A percentile compares a stretch with the other conserved stretches of the same genome.
Evolutionary conservation across 2,888 invertebrate species (phyloP).

Genomic region (Escarpia spicata): DNA sequence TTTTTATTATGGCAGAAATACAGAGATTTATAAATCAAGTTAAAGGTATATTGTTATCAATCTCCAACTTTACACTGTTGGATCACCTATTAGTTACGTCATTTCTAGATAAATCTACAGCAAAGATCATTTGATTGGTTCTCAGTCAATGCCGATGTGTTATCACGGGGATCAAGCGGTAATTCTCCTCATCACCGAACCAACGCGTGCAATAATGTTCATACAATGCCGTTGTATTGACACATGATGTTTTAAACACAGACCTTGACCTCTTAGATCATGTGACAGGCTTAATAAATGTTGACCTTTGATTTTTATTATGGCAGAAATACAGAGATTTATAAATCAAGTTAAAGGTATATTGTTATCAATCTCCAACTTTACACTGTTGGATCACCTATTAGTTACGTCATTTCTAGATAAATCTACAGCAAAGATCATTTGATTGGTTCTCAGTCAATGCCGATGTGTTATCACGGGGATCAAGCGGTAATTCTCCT

Average conservation of each 20-base stretch:
- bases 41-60: not conserved
- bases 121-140: not conserved
- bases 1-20: not conserved
- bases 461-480: not conserved
- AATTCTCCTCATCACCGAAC: not conserved
- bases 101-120: not conserved
- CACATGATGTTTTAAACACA: not conserved
- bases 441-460: not conserved
- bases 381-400: too few species aligned
- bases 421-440: not conserved
- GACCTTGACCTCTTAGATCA: not conserved
- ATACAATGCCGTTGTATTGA: not conserved
- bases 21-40: not conserved
- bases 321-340: too few species aligned
- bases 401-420: not conserved
- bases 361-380: too few species aligned
- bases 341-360: too few species aligned
- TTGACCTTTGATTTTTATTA: too few species aligned
- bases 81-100: too few species aligned
- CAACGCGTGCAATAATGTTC: not conserved
- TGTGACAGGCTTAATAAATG: too few species aligned
- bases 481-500: slow-evolving; percentile 13
- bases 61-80: not conserved
- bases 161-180: not conserved
- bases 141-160: not conserved